phyloP scores from a whole-genome alignment of 1,140 invertebrate genomes.

The Stegodyphus dumicola region DNA sequence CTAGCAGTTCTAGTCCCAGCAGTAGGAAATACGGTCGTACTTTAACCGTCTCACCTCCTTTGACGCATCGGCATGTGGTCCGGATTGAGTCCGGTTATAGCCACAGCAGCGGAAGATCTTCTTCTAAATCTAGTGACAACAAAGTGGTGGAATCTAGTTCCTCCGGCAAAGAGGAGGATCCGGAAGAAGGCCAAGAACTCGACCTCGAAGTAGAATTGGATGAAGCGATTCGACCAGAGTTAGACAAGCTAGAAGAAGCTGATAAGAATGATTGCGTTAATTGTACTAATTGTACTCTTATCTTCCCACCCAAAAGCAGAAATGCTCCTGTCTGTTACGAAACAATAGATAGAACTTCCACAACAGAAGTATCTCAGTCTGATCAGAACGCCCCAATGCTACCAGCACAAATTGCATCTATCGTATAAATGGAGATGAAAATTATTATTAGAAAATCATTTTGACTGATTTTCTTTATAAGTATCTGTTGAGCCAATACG shows the following conservation, averaged over 20 bases:
- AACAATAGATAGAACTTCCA: conserved; percentile 15
- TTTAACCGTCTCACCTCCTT: conserved; percentile 22
- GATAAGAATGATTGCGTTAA: conserved; percentile 35
- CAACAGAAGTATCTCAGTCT: conserved; percentile 30
- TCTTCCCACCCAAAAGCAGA: conserved; percentile 16
- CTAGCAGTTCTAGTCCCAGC: background rate
- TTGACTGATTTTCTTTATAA: too few species aligned
- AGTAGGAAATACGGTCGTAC: conserved; percentile 11
- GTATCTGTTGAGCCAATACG: too few species aligned
- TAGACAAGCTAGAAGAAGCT: conserved; percentile 26
- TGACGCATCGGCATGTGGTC: background rate
- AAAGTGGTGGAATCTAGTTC: conserved; percentile 12
- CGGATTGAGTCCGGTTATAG: conserved; percentile 11
- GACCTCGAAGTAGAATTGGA: conserved; percentile 33
- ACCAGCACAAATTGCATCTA: too few species aligned
- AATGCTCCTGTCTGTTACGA: background rate
- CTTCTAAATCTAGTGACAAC: conserved; percentile 11
- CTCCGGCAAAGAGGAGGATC: conserved; percentile 17
- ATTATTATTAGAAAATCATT: too few species aligned
- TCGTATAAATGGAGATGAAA: too few species aligned
- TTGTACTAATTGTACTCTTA: conserved; percentile 48
- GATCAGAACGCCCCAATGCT: background rate
- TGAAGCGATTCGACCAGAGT: conserved; percentile 32
- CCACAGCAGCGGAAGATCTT: conserved; percentile 5
- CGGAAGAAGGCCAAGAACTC: background rate